Evolutionary conservation across 2,888 invertebrate genomes (phyloP).

Genomic region (Amphipoea lucens): DNA sequence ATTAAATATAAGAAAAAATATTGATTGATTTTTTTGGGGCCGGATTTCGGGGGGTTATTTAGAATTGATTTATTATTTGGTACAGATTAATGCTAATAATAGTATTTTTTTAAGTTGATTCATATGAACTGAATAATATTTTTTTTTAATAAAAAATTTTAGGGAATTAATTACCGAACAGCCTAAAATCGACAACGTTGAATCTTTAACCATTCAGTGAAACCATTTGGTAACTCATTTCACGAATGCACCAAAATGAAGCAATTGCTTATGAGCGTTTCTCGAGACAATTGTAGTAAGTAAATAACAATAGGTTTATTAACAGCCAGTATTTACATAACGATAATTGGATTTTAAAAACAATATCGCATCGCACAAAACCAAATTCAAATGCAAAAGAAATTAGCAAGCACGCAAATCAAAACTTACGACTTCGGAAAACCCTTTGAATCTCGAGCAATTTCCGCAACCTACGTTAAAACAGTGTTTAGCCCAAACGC

Average conservation of each 20-base stretch:
- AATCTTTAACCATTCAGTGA: not conserved
- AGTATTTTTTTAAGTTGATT: no score
- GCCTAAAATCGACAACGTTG: no score
- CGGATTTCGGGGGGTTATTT: not conserved
- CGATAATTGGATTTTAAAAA: conserved; percentile 42
- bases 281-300: not conserved
- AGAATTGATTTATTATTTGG: not conserved
- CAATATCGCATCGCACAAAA: not conserved
- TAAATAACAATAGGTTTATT: not conserved
- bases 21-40: not conserved
- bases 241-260: not conserved
- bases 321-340: conserved; percentile 22
- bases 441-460: conserved; percentile 54
- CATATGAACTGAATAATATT: not conserved
- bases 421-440: conserved; percentile 45
- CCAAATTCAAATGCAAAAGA: conserved; percentile 40
- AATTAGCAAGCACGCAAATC: conserved; percentile 64
- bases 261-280: not conserved
- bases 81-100: no score
- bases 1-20: no score
- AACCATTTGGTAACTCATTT: not conserved
- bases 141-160: not conserved
- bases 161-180: not conserved
- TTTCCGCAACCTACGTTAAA: conserved; percentile 70
- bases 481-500: conserved; percentile 70